phyloP scores from a whole-genome alignment of 2,888 invertebrate species.

The Branchipolynoe longqiensis region DNA sequence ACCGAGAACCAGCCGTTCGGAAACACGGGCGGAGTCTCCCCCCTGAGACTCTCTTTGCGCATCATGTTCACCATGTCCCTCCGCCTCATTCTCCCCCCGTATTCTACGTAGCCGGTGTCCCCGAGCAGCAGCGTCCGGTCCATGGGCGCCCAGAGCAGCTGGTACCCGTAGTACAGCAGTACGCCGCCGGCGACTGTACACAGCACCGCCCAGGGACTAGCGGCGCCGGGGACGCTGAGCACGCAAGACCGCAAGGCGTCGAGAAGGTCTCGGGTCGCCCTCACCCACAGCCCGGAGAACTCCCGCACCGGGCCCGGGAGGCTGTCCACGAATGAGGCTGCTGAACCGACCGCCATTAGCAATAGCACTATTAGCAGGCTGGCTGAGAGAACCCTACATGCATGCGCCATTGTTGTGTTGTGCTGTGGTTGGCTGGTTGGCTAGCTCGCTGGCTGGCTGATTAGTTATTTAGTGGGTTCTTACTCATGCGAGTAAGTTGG shows the following conservation, averaged over 20 bases:
- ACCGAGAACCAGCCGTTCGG: conserved; percentile 95
- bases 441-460: too few relatives aligned
- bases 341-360: conserved; percentile 21
- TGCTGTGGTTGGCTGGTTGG: too few relatives aligned
- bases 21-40: conserved; percentile 90
- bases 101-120: conserved; percentile 77
- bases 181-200: conserved; percentile 15
- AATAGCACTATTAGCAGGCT: too few relatives aligned
- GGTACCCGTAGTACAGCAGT: conserved; percentile 68
- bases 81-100: conserved; percentile 73
- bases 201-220: conserved; percentile 54
- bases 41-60: conserved; percentile 84
- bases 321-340: conserved; percentile 14
- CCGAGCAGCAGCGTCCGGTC: conserved; percentile 76
- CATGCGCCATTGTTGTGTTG: too few relatives aligned
- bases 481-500: too few relatives aligned
- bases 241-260: background rate
- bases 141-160: conserved; percentile 73
- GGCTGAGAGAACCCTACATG: too few relatives aligned
- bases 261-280: conserved; percentile 45
- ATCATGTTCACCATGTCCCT: conserved; percentile 78
- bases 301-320: conserved; percentile 58
- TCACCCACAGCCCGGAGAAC: conserved; percentile 61
- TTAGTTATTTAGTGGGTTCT: too few relatives aligned
- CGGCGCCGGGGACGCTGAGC: conserved; percentile 54